phyloP scores from a whole-genome alignment of 2,888 invertebrate genomes.

The Stenichneumon culpator region DNA sequence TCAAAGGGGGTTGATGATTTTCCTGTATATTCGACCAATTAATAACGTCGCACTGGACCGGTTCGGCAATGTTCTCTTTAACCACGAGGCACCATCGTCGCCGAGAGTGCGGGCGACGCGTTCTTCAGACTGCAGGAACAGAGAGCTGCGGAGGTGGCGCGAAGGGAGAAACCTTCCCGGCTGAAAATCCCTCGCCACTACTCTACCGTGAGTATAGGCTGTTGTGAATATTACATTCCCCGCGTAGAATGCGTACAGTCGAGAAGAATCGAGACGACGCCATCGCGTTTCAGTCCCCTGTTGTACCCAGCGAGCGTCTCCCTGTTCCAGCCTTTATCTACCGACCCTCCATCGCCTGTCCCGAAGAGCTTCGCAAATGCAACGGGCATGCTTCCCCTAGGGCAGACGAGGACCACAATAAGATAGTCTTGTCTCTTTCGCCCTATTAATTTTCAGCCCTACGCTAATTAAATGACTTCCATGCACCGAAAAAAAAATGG shows the following conservation, averaged over 20 bases:
- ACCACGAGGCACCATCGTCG: conserved; percentile 16
- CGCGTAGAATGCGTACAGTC: conserved; percentile 76
- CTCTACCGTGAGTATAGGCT: conserved; percentile 77
- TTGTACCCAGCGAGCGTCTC: conserved; percentile 23
- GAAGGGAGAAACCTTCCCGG: conserved; percentile 63
- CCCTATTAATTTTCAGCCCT: conserved; percentile 84
- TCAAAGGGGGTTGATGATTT: background rate
- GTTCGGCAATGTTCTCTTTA: conserved; percentile 63
- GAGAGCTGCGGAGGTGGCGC: conserved; percentile 56
- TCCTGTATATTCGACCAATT: conserved; percentile 80
- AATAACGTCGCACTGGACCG: conserved; percentile 82
- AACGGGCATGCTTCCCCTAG: conserved; percentile 51
- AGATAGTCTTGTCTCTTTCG: conserved; percentile 67
- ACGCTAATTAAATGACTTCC: conserved; percentile 84
- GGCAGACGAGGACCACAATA: conserved; percentile 60
- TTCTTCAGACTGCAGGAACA: background rate
- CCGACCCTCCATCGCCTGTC: conserved; percentile 45
- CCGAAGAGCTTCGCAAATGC: conserved; percentile 52
- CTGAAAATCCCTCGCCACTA: conserved; percentile 27
- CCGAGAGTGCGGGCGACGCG: conserved; percentile 41
- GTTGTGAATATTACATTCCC: conserved; percentile 85
- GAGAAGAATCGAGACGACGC: conserved; percentile 59
- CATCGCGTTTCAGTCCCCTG: conserved; percentile 47
- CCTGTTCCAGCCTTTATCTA: conserved; percentile 39
- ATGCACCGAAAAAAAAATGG: background rate